Base-by-base conservation (phyloP, 2,888 invertebrate genomes). In the Lycia hirtaria region DNA sequence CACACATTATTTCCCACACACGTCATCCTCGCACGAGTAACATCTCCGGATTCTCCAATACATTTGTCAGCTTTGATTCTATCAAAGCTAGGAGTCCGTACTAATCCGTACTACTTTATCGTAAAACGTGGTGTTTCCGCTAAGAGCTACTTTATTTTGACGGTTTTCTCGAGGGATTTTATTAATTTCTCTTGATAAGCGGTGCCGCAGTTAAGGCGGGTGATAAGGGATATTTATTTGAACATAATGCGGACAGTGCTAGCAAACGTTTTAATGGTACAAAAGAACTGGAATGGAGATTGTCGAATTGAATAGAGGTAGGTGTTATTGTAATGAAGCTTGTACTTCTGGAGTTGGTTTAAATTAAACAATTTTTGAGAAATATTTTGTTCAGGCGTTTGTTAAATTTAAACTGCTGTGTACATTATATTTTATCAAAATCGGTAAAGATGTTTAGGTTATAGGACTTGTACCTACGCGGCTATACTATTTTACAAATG, bases 121-220 rank as follows among this genome's bases (percentile, higher is more conserved):
- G 50, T 24, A 32, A 19, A 45, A 51, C 45, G 54, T 17, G 56
- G 50, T 45, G 40, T 51, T 56, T 33, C 33, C 44, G 24, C 45
- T 56, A 40, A 50, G 28, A 17, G 50, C 32, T 45, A 33, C 56
- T 56, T 45, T 20, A 45, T 51, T 56, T 24, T 26, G 24, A 17
- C 38, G 40, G 12, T 15, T 12, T 35, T 43, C 48, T 48, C 32
- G 32, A 28, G 44, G 50, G 56, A 33, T 56, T 51, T 32, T 55
- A 55, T 43, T 55, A 55, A 55, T 55, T 49, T 55, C 43, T 35
- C 22, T 12, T 35, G 54, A 55, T 55, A 55, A 41, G 32, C 30
- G 24, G 24, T n/a, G 28, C 22, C 35, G 20, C 30, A 12, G 20
- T 41, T 20, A 30, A 19, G 22, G 17, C 38, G 9, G 3, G 22